These are phyloP conservation scores for Cyclophora punctaria DNA, from an alignment of 2,888 invertebrate genomes.

Conservation along the genomic window DNA sequence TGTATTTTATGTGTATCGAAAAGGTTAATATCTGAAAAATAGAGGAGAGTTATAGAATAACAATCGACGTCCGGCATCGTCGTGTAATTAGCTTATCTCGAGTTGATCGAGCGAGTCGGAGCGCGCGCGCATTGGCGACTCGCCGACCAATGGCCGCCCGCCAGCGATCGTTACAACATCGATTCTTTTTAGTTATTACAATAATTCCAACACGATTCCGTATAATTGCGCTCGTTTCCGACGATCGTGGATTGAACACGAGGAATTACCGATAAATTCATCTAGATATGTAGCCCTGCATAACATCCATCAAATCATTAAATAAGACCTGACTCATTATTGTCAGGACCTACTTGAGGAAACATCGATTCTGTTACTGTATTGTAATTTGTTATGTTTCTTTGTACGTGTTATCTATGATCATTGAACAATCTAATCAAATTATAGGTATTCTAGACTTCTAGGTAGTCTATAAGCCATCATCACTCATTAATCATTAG, in stretches of 20 bases:
- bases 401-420: too few relatives aligned
- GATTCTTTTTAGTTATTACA: constrained; percentile 73
- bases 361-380: constrained; percentile 47
- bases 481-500: too few relatives aligned
- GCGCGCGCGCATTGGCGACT: constrained; percentile 66
- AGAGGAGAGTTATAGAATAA: constrained; percentile 44
- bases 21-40: constrained; percentile 58
- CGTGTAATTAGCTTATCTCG: constrained; percentile 69
- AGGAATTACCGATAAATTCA: constrained; percentile 49
- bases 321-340: constrained; percentile 32
- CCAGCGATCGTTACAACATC: constrained; percentile 56
- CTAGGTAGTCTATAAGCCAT: too few relatives aligned
- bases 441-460: too few relatives aligned
- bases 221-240: constrained; percentile 69
- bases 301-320: constrained; percentile 22
- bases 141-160: constrained; percentile 57
- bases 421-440: too few relatives aligned
- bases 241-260: constrained; percentile 50
- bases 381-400: neutral
- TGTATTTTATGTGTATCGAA: constrained; percentile 31
- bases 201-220: constrained; percentile 70
- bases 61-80: constrained; percentile 45
- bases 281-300: constrained; percentile 25
- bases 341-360: constrained; percentile 42
- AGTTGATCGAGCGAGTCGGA: constrained; percentile 49